A percentile compares a stretch with the other conserved stretches of the same genome.
These are phyloP conservation scores for Pyrgus malvae DNA, from an alignment of 2,888 invertebrate species.

Conservation along the genomic window DNA sequence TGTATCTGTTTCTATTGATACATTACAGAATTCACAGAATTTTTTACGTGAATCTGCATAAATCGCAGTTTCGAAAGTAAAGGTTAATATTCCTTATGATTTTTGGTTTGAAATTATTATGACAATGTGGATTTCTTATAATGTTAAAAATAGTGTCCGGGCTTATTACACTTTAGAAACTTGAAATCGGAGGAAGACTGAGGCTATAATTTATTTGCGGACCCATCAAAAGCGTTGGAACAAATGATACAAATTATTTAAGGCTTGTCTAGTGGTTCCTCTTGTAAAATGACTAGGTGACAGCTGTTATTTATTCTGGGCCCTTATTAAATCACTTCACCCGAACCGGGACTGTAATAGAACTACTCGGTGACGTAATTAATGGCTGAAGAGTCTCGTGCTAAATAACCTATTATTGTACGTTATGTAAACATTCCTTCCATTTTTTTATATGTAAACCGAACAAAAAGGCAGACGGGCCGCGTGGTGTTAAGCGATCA, in stretches of 20 bases:
- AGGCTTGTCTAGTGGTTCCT: conserved; percentile 12
- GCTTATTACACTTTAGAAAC: not conserved
- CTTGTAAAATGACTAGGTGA: conserved; percentile 41
- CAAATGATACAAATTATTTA: conserved; percentile 20
- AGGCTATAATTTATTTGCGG: conserved; percentile 13
- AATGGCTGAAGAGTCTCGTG: not conserved
- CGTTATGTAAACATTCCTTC: too few relatives aligned
- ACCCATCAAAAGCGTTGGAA: conserved; percentile 1
- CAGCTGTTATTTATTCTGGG: conserved; percentile 60
- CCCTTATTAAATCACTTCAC: conserved; percentile 55
- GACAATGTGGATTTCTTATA: too few relatives aligned
- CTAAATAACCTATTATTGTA: too few relatives aligned
- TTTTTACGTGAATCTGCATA: too few relatives aligned
- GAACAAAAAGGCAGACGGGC: too few relatives aligned
- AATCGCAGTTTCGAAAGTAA: too few relatives aligned
- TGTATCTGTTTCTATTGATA: too few relatives aligned
- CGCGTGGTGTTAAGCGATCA: too few relatives aligned
- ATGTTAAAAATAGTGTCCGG: not conserved
- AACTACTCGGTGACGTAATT: conserved; percentile 2
- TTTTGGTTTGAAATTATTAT: not conserved
- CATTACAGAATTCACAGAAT: too few relatives aligned
- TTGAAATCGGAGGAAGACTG: conserved; percentile 3
- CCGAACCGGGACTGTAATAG: conserved; percentile 20
- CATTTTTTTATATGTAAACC: too few relatives aligned
- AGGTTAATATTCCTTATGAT: too few relatives aligned